phyloP scores from a whole-genome alignment of 2,797 vertebrate genomes.

The Cyclura pinguis region DNA sequence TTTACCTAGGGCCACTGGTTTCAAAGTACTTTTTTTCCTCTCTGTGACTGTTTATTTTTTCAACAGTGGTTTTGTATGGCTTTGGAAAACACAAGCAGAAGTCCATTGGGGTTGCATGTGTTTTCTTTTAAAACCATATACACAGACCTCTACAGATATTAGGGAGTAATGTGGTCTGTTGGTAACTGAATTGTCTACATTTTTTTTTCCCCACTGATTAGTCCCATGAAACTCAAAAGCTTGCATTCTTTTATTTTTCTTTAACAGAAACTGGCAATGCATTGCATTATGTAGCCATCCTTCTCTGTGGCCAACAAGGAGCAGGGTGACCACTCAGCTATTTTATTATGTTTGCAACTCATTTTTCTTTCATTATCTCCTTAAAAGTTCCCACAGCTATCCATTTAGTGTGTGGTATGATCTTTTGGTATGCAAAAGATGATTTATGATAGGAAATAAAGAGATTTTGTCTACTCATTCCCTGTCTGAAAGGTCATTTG shows the following conservation, averaged over 20 bases:
- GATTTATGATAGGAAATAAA: background rate
- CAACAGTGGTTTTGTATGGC: too few relatives aligned
- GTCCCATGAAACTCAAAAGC: background rate
- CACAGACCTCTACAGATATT: background rate
- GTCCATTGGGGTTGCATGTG: background rate
- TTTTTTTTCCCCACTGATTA: background rate
- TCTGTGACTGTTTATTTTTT: too few relatives aligned
- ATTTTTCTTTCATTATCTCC: background rate
- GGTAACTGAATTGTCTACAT: background rate
- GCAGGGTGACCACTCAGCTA: background rate
- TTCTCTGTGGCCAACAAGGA: background rate
- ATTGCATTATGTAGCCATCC: background rate
- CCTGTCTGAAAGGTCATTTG: slow-evolving; percentile 40
- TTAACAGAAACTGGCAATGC: background rate
- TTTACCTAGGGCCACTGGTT: too few relatives aligned
- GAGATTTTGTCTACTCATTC: slow-evolving; percentile 24
- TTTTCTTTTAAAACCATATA: background rate
- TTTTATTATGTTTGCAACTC: background rate
- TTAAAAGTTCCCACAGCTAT: background rate
- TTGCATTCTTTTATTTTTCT: background rate
- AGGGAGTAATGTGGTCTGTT: background rate
- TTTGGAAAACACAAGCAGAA: background rate
- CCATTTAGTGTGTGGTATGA: background rate
- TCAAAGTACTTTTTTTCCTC: too few relatives aligned
- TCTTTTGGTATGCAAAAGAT: background rate